These are phyloP conservation scores for Pagetopsis macropterus DNA, from an alignment of 2,797 vertebrate genomes.

Conservation along the genomic window DNA sequence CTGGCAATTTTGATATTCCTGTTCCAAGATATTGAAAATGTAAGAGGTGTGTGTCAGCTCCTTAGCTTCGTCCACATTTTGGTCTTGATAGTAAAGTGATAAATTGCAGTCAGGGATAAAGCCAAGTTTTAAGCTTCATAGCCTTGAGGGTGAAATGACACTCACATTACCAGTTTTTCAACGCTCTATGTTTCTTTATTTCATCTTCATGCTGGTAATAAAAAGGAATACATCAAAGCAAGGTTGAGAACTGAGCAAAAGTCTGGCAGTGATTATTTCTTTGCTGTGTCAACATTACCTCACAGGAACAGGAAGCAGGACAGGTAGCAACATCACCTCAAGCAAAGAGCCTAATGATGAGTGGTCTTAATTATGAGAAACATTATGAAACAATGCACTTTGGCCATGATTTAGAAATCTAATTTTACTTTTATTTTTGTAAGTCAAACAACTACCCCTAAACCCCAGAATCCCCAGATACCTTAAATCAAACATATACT, in stretches of 20 bases:
- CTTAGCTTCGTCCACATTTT: background rate
- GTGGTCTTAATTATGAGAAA: background rate
- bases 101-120: background rate
- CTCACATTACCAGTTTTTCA: background rate
- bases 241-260: background rate
- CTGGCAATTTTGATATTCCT: background rate
- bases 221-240: background rate
- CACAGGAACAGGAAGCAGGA: background rate
- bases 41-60: background rate
- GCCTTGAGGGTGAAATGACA: background rate
- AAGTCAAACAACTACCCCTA: background rate
- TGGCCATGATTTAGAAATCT: background rate
- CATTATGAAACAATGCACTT: background rate
- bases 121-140: background rate
- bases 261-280: background rate
- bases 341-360: background rate
- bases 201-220: background rate
- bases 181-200: background rate
- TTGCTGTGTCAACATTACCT: constrained; percentile 1
- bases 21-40: background rate
- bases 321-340: background rate
- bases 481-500: background rate
- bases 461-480: background rate
- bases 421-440: background rate
- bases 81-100: background rate